These are phyloP conservation scores for Rhagium mordax DNA, from an alignment of 2,888 invertebrate genomes.

Conservation along the genomic window DNA sequence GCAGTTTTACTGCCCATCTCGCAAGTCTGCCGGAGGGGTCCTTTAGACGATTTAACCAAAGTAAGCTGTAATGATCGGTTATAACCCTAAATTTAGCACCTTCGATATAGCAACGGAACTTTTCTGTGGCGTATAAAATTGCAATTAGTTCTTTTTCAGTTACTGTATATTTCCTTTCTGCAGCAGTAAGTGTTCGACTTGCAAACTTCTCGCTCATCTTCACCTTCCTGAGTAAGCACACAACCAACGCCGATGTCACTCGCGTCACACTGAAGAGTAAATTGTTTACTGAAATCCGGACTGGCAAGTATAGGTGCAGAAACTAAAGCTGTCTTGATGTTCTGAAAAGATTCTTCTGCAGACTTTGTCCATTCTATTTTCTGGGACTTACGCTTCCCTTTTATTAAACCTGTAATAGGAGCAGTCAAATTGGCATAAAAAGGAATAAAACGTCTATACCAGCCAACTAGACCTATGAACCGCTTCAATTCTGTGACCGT, in stretches of 20 bases:
- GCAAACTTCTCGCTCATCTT: no score
- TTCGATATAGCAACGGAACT: neutral
- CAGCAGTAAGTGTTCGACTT: neutral
- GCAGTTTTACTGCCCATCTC: neutral
- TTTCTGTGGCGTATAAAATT: neutral
- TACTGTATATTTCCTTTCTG: neutral
- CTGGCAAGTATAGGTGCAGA: no score
- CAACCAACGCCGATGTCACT: no score
- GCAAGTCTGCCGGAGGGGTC: neutral
- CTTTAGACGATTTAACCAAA: neutral
- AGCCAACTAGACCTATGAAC: neutral
- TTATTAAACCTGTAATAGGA: no score
- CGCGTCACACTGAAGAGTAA: no score
- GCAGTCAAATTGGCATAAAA: no score
- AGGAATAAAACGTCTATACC: no score
- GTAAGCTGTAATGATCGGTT: no score
- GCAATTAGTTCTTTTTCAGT: neutral
- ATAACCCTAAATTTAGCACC: neutral
- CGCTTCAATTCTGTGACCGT: conserved; percentile 5
- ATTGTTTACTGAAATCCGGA: no score
- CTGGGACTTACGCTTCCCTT: conserved; percentile 4
- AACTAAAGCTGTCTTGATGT: neutral
- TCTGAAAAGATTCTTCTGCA: neutral
- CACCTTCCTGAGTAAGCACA: no score
- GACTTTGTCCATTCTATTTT: conserved; percentile 1